Base-by-base conservation (phyloP, 2,888 invertebrate species). In the Tinea semifulvella region DNA sequence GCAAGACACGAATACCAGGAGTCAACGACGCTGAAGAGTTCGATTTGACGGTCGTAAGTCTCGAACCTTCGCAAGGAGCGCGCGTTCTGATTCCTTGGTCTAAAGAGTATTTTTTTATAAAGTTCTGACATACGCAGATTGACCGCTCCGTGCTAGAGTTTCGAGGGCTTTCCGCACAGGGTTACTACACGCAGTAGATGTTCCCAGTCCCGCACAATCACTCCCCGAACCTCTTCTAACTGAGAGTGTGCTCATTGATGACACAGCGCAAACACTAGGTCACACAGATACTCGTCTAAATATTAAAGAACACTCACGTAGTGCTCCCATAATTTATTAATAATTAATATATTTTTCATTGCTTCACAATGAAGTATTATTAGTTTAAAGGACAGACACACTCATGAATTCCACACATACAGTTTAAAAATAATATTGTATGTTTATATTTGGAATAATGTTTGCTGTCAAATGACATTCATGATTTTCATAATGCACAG, bases 11-110 rank as follows among this genome's bases (percentile, higher is more conserved):
- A 82, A 96, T 98, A 77, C 94, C 95, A 74, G 92, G 92, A 73
- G 89, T 98, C 82, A 95, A 96, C 86, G 97, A 98, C 85, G 88
- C 84, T 63, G 90, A 89, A 77, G 94, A 96, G 82, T 91, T 94
- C 86, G 86, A 87, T 72, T 80, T 86, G 65, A 92, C 92, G 66
- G 90, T 92, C 83, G 93, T 93, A 91, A 92, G 92, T 91, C 60
- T 49, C 60, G 67, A 65, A 67, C 69, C 56, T 55, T 60, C 63
- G 71, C 74, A 72, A 56, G 76, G 70, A 72, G 75, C 72, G 76
- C 65, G 71, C 68, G 69, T 66, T 63, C 58, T 62, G 65, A 63
- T 65, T 61, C 72, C 40, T 40, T 3, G 22, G 18, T 36, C 36
- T 18, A 40, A 13, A 40, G n/a, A n/a, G n/a, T n/a, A n/a, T n/a